phyloP scores from a whole-genome alignment of 92 coral and sea anemone species.

The Meandrina meandrites region DNA sequence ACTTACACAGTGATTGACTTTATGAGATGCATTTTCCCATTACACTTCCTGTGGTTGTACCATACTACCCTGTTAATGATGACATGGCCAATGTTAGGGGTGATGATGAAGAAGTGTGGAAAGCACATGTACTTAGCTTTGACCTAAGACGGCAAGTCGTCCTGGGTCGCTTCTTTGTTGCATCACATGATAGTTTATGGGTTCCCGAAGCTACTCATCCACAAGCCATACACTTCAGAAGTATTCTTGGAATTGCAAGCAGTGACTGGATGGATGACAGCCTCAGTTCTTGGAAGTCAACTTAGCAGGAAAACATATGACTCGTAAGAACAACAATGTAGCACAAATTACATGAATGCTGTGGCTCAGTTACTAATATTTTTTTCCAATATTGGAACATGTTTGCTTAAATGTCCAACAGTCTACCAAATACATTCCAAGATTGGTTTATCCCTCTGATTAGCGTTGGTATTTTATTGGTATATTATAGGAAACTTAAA shows the following conservation, averaged over 20 bases:
- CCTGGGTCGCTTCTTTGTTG: conserved; percentile 40
- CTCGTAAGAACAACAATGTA: too few species aligned
- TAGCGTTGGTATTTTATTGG: not conserved
- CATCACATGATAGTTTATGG: conserved; percentile 20
- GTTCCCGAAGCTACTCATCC: conserved; percentile 28
- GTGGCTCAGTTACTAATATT: too few species aligned
- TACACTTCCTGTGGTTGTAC: too few species aligned
- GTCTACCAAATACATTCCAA: not conserved
- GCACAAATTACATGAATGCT: too few species aligned
- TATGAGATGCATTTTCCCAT: too few species aligned
- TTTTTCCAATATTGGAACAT: not conserved
- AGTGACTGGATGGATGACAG: conserved; percentile 21
- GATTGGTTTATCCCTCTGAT: not conserved
- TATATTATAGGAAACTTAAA: conserved; percentile 10
- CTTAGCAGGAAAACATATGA: not conserved
- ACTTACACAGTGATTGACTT: too few species aligned
- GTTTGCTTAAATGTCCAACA: not conserved
- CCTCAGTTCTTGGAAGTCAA: not conserved
- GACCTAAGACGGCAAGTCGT: conserved; percentile 17
- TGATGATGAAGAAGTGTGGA: conserved; percentile 37
- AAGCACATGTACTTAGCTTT: conserved; percentile 24
- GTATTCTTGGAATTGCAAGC: conserved; percentile 39
- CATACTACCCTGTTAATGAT: too few species aligned
- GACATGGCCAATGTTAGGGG: conserved; percentile 35
- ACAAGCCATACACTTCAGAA: conserved; percentile 27